Evolutionary conservation across 2,113 vertebrate species (phyloP).

Genomic region (Gasterosteus nipponicus): DNA sequence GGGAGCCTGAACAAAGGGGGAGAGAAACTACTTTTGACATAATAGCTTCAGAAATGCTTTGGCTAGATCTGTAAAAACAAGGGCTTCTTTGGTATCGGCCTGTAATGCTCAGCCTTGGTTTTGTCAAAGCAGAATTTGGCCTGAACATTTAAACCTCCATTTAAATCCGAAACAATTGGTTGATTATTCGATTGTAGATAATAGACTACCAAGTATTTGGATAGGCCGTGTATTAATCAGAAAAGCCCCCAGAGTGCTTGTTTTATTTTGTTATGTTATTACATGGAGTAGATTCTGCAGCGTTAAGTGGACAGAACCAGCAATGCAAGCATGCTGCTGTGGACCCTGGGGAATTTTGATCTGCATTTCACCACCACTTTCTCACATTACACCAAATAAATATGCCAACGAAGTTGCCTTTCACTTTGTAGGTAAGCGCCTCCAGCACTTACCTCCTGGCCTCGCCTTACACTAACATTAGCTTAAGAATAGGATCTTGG

Average conservation of each 20-base stretch:
- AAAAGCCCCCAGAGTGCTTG: not conserved
- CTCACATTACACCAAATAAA: not conserved
- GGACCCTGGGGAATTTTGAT: not conserved
- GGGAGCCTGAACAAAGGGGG: not conserved
- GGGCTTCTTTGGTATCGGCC: not conserved
- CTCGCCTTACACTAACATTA: slow-evolving; percentile 70
- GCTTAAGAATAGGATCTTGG: slow-evolving; percentile 51
- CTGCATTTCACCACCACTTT: not conserved
- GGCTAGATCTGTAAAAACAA: not conserved
- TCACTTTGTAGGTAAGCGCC: not conserved
- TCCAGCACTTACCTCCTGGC: not conserved
- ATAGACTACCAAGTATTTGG: not conserved
- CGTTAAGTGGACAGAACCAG: not conserved
- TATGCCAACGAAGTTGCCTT: not conserved
- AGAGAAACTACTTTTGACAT: not conserved
- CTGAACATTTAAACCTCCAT: not conserved
- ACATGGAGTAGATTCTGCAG: not conserved
- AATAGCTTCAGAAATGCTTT: slow-evolving; percentile 5
- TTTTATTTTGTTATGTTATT: not conserved
- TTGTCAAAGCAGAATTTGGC: not conserved
- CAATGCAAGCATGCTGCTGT: not conserved
- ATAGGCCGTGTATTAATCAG: not conserved
- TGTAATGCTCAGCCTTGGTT: not conserved
- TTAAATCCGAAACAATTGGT: not conserved
- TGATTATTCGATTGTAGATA: not conserved